Evolutionary conservation across 1,140 invertebrate genomes (phyloP), one percentile per base, ranked within the genome.

Genomic region (Heliconius nattereri): DNA sequence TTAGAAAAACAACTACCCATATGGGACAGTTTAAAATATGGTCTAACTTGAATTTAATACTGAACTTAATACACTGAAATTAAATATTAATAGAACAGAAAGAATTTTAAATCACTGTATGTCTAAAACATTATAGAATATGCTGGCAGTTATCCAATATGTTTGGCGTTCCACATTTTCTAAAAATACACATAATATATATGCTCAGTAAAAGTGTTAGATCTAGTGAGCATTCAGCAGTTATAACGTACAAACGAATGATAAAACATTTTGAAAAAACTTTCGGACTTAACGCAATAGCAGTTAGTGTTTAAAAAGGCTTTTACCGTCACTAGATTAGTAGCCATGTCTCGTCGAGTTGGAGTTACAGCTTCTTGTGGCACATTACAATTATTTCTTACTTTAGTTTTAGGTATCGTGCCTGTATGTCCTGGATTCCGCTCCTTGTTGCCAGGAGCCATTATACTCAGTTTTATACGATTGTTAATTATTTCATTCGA

Each of bases 361-460:
- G 94, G 94, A 76, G 94, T 95, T 79, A 95, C 94, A 84, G 93
- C 94, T 85, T 95, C 94, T 85, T 95, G 94, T 26, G 94, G 94
- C 37, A 95, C 94, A 94, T 94, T 94, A 81, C 92, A 94, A 86
- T 94, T 94, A 76, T 94, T 94, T 78, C 93, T 88, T 26, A 89
- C 92, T 90, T 95, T 95, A 70, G 93, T 94, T 84, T 95, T 95
- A 40, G 94, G 94, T 83, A 95, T 94, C 52, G 94, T 94, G 79
- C 94, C 94, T 82, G 94, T 95, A 79, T 94, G 92, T 85, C 89
- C 85, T 87, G 93, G 87, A 85, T 93, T 91, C 54, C 93, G 85
- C 78, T 93, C 93, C 85, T 94, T 94, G 85, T 93, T 94, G 81
- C 90, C 91, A 88, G 93, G 93, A 88, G 93, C 92, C 93, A 94